Conservation (phyloP, 2,113 vertebrate species). For the Corvus hawaiiensis region DNA sequence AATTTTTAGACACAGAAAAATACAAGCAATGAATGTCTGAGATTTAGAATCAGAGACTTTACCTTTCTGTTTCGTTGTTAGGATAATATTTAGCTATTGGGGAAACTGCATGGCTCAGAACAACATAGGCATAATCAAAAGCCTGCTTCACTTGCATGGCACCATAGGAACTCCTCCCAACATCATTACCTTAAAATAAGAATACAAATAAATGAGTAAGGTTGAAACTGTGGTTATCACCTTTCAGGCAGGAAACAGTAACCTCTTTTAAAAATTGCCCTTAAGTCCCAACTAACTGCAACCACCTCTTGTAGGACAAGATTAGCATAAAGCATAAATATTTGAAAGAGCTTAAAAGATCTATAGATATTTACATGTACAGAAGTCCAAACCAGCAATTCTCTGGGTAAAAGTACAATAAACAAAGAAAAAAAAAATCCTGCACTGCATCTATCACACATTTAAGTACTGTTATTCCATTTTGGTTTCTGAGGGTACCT, state of each 20-base stretch:
- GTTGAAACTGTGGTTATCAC: not conserved
- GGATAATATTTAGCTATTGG: slow-evolving; percentile 95
- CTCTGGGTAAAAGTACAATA: not conserved
- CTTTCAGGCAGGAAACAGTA: not conserved
- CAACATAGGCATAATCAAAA: slow-evolving; percentile 95
- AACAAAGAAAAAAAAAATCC: not conserved
- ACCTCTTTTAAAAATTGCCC: not conserved
- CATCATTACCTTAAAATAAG: slow-evolving; percentile 86
- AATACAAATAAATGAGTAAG: not conserved
- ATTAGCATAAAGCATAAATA: not conserved
- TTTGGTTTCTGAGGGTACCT: slow-evolving; percentile 70
- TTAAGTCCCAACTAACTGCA: not conserved
- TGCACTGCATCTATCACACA: not conserved
- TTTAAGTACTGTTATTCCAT: not conserved
- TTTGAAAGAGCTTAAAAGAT: not conserved
- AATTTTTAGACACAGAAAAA: not conserved
- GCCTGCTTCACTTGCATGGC: slow-evolving; percentile 99
- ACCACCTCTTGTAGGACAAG: not conserved
- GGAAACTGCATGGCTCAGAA: slow-evolving; percentile 92
- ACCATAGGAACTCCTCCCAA: slow-evolving; percentile 97
- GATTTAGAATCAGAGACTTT: not conserved
- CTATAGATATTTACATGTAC: not conserved
- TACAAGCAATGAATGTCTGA: not conserved
- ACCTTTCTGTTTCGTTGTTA: slow-evolving; percentile 95
- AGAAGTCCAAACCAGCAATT: not conserved